Evolutionary conservation across 1,140 invertebrate species (phyloP).

Genomic region (Zaprionus vittiger): DNA sequence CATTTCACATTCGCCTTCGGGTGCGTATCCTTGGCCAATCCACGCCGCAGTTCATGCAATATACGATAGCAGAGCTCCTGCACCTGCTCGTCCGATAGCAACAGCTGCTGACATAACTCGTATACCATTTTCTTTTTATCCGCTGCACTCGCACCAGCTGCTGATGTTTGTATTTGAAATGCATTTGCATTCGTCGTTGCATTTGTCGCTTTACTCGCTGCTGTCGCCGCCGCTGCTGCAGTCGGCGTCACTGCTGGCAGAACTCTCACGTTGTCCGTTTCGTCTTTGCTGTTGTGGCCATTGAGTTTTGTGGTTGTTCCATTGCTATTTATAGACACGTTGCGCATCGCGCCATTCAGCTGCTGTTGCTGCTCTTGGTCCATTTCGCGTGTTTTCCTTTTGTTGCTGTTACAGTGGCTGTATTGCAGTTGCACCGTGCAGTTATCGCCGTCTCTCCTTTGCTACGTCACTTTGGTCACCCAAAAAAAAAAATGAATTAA

Average conservation of each 20-base stretch:
- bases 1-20: slow-evolving; percentile 92
- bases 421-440: slow-evolving; percentile 8
- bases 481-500: slow-evolving; percentile 30
- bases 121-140: slow-evolving; percentile 88
- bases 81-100: slow-evolving; percentile 92
- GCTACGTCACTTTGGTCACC: slow-evolving; percentile 27
- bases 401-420: slow-evolving; percentile 23
- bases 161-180: slow-evolving; percentile 53
- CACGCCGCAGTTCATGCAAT: slow-evolving; percentile 91
- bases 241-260: slow-evolving; percentile 14
- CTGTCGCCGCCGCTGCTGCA: slow-evolving; percentile 33
- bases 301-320: slow-evolving; percentile 62
- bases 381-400: slow-evolving; percentile 49
- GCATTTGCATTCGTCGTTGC: slow-evolving; percentile 49
- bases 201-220: slow-evolving; percentile 49
- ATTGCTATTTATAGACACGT: slow-evolving; percentile 81
- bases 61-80: slow-evolving; percentile 91
- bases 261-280: slow-evolving; percentile 66
- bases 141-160: slow-evolving; percentile 67
- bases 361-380: slow-evolving; percentile 71
- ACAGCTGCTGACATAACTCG: slow-evolving; percentile 93
- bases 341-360: slow-evolving; percentile 82
- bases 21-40: slow-evolving; percentile 92
- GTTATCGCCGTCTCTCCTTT: neutral
- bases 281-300: slow-evolving; percentile 58